Conservation (phyloP, 2,113 vertebrate genomes). For the Blennius ocellaris region DNA sequence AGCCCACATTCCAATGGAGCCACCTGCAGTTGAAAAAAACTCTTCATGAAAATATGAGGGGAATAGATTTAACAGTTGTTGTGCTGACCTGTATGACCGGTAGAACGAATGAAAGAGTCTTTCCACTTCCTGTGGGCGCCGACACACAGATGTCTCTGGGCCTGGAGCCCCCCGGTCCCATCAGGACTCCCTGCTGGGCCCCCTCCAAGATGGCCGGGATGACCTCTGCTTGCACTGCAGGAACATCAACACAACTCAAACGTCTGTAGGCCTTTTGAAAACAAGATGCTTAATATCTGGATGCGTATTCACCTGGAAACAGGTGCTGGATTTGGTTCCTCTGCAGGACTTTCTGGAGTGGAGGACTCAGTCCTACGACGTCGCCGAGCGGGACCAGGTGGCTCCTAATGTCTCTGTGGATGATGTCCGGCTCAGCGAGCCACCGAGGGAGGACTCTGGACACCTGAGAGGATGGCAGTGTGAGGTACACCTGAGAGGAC, state of each 20-base stretch:
- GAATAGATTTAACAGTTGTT: not conserved
- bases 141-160: slow-evolving; percentile 95
- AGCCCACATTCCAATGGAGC: too few relatives aligned
- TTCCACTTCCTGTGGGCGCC: slow-evolving; percentile 96
- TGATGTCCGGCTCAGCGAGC: slow-evolving; percentile 88
- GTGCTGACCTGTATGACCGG: slow-evolving; percentile 91
- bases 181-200: slow-evolving; percentile 80
- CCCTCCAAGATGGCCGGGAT: slow-evolving; percentile 92
- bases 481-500: too few relatives aligned
- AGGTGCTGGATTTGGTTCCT: slow-evolving; percentile 86
- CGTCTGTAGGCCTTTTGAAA: too few relatives aligned
- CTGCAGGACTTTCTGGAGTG: slow-evolving; percentile 84
- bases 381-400: slow-evolving; percentile 82
- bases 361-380: slow-evolving; percentile 84
- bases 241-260: not conserved
- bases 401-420: slow-evolving; percentile 86
- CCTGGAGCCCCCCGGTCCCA: slow-evolving; percentile 87
- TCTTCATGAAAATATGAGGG: too few relatives aligned
- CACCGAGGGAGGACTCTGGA: slow-evolving; percentile 90
- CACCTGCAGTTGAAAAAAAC: too few relatives aligned
- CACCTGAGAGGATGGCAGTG: slow-evolving; percentile 76
- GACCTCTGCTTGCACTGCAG: slow-evolving; percentile 91
- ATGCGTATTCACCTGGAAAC: slow-evolving; percentile 89
- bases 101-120: slow-evolving; percentile 93
- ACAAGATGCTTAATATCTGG: too few relatives aligned